Evolutionary conservation across 1,140 invertebrate species (phyloP).

Genomic region (Mizuhopecten yessoensis): DNA sequence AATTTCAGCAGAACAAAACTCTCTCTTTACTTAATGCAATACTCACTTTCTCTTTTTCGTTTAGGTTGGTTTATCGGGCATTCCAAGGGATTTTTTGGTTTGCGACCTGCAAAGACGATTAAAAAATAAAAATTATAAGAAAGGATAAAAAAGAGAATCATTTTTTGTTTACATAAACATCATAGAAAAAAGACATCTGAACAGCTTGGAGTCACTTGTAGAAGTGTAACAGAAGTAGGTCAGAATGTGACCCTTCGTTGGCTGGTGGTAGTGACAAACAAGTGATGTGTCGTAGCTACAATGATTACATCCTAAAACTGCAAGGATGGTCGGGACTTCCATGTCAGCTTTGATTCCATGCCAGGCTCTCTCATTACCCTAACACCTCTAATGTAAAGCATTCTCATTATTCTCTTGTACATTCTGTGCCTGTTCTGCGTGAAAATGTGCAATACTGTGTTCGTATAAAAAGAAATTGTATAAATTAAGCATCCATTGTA

Average conservation of each 20-base stretch:
- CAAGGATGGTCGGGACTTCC: background rate
- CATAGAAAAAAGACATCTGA: too few species aligned
- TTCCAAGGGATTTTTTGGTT: conserved; percentile 82
- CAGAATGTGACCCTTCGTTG: background rate
- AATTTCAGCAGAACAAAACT: too few species aligned
- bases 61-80: conserved; percentile 88
- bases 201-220: background rate
- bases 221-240: background rate
- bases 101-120: conserved; percentile 79
- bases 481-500: background rate
- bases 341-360: background rate
- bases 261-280: background rate
- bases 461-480: conserved; percentile 20
- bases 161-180: too few species aligned
- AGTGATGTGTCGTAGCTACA: background rate
- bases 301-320: background rate
- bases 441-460: conserved; percentile 22
- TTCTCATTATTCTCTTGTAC: background rate
- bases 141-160: background rate
- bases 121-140: background rate
- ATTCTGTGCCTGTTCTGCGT: background rate
- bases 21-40: background rate
- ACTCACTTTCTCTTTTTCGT: conserved; percentile 94
- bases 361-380: background rate
- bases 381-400: too few species aligned